These are phyloP conservation scores for Sinocyclocheilus rhinocerous DNA, from an alignment of 2,113 vertebrate genomes.

Conservation along the genomic window DNA sequence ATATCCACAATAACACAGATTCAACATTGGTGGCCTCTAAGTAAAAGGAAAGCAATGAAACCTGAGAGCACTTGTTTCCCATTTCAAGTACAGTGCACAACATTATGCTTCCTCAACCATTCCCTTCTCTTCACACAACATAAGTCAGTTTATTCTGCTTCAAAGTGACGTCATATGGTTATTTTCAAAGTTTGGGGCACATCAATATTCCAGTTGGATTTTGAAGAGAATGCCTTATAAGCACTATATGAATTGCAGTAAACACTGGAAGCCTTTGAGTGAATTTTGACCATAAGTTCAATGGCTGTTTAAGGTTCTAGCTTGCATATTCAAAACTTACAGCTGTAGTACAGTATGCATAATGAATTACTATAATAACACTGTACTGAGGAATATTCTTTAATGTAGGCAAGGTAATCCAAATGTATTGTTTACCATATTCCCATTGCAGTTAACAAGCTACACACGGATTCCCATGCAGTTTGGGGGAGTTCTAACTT, in stretches of 20 bases:
- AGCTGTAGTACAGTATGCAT: neutral
- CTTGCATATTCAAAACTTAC: neutral
- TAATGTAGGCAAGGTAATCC: neutral
- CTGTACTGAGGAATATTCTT: neutral
- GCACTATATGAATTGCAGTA: neutral
- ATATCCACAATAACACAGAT: constrained; percentile 69
- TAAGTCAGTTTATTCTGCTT: constrained; percentile 82
- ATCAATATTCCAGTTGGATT: neutral
- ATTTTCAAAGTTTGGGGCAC: neutral
- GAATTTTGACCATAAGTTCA: neutral
- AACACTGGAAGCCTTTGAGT: neutral
- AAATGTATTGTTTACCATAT: neutral
- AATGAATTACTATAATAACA: neutral
- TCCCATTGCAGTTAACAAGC: neutral
- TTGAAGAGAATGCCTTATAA: neutral
- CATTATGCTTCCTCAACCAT: constrained; percentile 69
- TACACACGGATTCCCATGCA: neutral
- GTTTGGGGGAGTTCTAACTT: neutral
- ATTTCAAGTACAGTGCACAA: constrained; percentile 72
- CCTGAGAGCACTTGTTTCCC: constrained; percentile 76
- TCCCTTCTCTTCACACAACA: constrained; percentile 73
- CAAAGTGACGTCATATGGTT: constrained; percentile 46
- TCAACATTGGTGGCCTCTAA: constrained; percentile 69
- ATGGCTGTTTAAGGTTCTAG: neutral
- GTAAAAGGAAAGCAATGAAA: constrained; percentile 60